Evolutionary conservation across 1,140 invertebrate species (phyloP), one percentile per base, ranked within the genome.

Genomic region (Oryctes rhinoceros): DNA sequence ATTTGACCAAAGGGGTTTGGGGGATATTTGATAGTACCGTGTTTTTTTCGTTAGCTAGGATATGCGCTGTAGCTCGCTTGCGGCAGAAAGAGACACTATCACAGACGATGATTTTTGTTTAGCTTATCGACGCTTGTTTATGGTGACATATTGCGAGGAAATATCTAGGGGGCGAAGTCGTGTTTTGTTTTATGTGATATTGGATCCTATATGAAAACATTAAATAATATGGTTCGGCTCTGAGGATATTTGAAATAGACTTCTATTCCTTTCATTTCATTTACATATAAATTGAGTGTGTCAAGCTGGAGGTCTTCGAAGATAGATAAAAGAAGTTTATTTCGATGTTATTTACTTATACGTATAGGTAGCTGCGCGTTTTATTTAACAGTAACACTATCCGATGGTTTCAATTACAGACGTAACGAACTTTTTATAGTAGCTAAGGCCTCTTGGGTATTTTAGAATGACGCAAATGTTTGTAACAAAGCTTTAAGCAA

Each of bases 101-200:
- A 67, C 35, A 59, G 76, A 20, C 53, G 80, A 80, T 81, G 80
- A 83, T 82, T 82, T 83, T 82, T 83, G 80, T 81, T 82, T 83
- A 81, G 82, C 81, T 83, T 83, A 82, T 83, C 81, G 80, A 35
- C 65, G 78, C 79, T 82, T 82, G 82, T 83, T 83, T 83, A 82
- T 80, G 80, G 80, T 81, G 81, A 83, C 79, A 81, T 80, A 83
- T 83, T 83, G 82, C 71, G 71, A 79, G 82, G 80, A 83, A 81
- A 78, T 80, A 79, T 80, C 78, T 67, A 71, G 79, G 78, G 81
- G 82, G 82, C 67, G 80, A 35, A 49, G 76, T 74, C 39, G 67
- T 79, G 76, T 78, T 82, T 83, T 83, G 76, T 74, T 83, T 83
- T 83, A 83, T 82, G 78, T 78, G 82, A 83, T 83, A 83, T 83